These are phyloP conservation scores for Poecilia picta DNA, from an alignment of 2,797 vertebrate species.

Conservation along the genomic window DNA sequence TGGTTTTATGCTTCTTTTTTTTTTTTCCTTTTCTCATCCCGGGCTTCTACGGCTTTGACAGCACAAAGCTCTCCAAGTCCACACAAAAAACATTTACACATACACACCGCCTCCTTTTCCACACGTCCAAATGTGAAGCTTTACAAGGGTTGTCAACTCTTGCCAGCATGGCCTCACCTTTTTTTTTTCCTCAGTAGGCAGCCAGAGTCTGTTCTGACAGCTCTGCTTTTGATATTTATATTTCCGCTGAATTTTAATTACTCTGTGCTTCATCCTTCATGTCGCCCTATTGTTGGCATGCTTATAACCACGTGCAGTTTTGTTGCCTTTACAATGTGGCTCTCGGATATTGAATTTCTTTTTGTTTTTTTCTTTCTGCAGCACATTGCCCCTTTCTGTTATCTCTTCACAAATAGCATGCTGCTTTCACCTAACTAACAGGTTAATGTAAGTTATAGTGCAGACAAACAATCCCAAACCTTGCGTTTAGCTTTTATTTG, in stretches of 20 bases:
- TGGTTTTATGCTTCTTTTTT: slow-evolving; percentile 48
- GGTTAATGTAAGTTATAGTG: background rate
- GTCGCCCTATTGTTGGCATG: slow-evolving; percentile 65
- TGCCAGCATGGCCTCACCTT: slow-evolving; percentile 66
- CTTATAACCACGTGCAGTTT: slow-evolving; percentile 36
- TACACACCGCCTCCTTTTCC: slow-evolving; percentile 42
- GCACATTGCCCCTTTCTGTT: slow-evolving; percentile 34
- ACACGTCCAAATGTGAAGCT: slow-evolving; percentile 58
- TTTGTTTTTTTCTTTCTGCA: slow-evolving; percentile 37
- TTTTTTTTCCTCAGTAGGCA: slow-evolving; percentile 51
- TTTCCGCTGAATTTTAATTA: slow-evolving; percentile 79
- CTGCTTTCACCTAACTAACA: slow-evolving; percentile 29
- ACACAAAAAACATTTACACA: slow-evolving; percentile 39
- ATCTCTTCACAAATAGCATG: slow-evolving; percentile 9
- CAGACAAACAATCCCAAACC: slow-evolving; percentile 24
- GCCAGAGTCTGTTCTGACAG: slow-evolving; percentile 67
- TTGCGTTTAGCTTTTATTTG: slow-evolving; percentile 5
- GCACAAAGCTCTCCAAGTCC: slow-evolving; percentile 50
- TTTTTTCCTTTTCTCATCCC: slow-evolving; percentile 44
- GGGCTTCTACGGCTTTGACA: slow-evolving; percentile 66
- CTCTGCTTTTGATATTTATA: slow-evolving; percentile 77
- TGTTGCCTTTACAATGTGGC: slow-evolving; percentile 52
- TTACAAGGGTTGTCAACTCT: slow-evolving; percentile 69
- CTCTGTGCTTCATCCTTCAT: slow-evolving; percentile 60
- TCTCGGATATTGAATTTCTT: slow-evolving; percentile 31